Conservation (phyloP, 2,888 invertebrate genomes). For the Entomobrya multifasciata region DNA sequence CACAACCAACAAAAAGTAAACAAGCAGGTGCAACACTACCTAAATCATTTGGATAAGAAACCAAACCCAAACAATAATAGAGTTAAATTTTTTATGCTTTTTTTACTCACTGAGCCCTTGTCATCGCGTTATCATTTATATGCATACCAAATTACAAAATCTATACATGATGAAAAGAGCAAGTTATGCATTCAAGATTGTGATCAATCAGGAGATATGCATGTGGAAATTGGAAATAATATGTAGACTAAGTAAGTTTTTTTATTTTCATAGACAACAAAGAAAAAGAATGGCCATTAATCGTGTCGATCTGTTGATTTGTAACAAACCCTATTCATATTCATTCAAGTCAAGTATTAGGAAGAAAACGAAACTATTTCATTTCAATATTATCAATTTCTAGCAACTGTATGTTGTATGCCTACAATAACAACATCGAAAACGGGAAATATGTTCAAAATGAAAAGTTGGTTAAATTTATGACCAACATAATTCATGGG, state of each 20-base stretch:
- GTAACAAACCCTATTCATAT: not conserved
- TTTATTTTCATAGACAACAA: not conserved
- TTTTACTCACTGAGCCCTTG: slow-evolving; percentile 2
- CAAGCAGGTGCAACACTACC: slow-evolving; percentile 50
- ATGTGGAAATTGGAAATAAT: not conserved
- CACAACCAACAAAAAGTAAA: not conserved
- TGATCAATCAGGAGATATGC: not conserved
- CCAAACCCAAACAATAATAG: slow-evolving; percentile 46
- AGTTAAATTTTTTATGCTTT: too few species aligned
- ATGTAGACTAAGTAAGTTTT: not conserved
- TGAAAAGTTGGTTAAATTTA: slow-evolving; percentile 53
- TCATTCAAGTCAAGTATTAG: slow-evolving; percentile 16
- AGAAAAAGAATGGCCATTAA: slow-evolving; percentile 14
- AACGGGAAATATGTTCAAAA: slow-evolving; percentile 35
- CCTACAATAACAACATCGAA: not conserved
- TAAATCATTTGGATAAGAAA: slow-evolving; percentile 42
- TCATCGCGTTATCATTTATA: too few species aligned
- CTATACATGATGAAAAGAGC: too few species aligned
- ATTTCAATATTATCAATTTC: not conserved
- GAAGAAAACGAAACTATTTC: not conserved
- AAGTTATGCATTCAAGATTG: too few species aligned
- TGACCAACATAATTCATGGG: slow-evolving; percentile 53
- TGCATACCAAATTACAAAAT: too few species aligned
- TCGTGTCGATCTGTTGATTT: slow-evolving; percentile 12
- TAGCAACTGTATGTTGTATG: not conserved